phyloP scores from a whole-genome alignment of 2,797 vertebrate genomes.

The Nasua narica region DNA sequence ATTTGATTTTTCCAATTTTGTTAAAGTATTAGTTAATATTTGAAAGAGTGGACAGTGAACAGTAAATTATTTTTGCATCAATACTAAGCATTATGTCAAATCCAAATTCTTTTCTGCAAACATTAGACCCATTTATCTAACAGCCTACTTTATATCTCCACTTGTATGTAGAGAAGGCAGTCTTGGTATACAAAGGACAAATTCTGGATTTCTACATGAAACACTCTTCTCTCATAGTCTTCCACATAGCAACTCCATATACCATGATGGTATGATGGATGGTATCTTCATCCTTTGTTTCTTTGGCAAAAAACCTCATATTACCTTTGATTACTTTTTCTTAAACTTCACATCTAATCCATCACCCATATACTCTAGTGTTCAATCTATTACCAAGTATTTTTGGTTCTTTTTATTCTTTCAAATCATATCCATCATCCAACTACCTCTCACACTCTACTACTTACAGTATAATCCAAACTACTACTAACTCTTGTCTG shows the following conservation, averaged over 20 bases:
- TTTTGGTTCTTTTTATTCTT: not conserved
- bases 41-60: not conserved
- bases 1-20: not conserved
- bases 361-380: not conserved
- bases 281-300: not conserved
- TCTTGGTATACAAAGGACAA: not conserved
- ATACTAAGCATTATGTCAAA: not conserved
- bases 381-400: not conserved
- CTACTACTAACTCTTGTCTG: not conserved
- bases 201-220: not conserved
- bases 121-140: not conserved
- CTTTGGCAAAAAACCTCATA: not conserved
- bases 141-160: not conserved
- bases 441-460: not conserved
- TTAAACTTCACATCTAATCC: not conserved
- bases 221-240: not conserved
- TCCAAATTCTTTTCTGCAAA: not conserved
- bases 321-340: not conserved
- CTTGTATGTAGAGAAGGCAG: not conserved
- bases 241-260: not conserved
- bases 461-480: not conserved
- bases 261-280: not conserved
- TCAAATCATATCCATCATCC: not conserved
- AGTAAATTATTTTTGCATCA: slow-evolving; percentile 8
- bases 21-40: not conserved